Base-by-base conservation (phyloP, 2,888 invertebrate species). In the Stenoptilia bipunctidactyla region DNA sequence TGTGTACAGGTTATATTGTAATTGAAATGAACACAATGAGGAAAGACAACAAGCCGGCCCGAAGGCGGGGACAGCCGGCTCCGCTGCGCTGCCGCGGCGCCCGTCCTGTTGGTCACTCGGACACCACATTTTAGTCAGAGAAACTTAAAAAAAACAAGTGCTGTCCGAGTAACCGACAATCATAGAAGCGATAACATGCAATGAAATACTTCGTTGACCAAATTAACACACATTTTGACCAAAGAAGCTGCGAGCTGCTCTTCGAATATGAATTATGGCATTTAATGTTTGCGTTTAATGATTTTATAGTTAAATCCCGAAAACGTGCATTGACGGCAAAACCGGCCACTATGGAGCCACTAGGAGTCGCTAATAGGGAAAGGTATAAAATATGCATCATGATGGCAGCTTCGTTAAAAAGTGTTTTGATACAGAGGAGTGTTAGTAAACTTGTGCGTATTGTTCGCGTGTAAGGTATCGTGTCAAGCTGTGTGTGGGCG, bases 311-410 rank as follows among this genome's bases (percentile, higher is more conserved):
- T 12, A 12, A 53, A 63, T 20, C 20, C n/a, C 8, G 20, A 20
- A 3, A 20, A 63, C 82, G 82, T 82, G 82, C 82, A 80, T 77
- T 70, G 53, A 64, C 60, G 66, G 57, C 65, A 72, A 79, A 71
- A 76, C 66, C 74, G 56, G 61, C 66, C 62, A 66, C n/a, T n/a
- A 65, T 64, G 70, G 45, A 40, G 70, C 66, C 68, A 69, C 64
- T 66, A 67, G 66, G 61, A 70, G 69, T 75, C 75, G 72, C 75
- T 73, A 75, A 72, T 64, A 76, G 82, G 83, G 83, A 83, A 83
- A 83, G 83, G 83, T 83, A 83, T 83, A 82, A 82, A 83, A 82
- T 82, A 83, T 80, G 80, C 73, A 73, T 66, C 66, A 70, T 75
- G 74, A 77, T 75, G 73, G 66, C 63, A 68, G 66, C 56, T 61